Conservation (phyloP, 2,888 invertebrate species). For the Drosophila infuscata region DNA sequence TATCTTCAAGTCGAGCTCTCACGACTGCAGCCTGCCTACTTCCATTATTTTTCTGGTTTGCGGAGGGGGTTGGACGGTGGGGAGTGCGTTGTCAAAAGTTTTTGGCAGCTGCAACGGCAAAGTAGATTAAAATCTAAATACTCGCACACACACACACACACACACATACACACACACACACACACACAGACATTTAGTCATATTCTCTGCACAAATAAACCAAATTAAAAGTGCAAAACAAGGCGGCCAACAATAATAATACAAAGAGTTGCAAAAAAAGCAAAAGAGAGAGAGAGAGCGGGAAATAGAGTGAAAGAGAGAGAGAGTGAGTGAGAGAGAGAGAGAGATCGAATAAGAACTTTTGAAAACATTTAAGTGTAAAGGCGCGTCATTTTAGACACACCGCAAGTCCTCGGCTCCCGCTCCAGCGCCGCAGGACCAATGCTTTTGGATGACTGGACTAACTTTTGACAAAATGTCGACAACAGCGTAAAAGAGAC, state of each 20-base stretch:
- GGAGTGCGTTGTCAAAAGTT: constrained; percentile 69
- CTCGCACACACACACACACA: constrained; percentile 42
- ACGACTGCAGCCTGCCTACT: not conserved
- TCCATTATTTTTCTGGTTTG: not conserved
- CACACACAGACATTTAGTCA: constrained; percentile 8
- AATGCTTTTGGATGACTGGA: constrained; percentile 61
- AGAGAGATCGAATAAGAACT: constrained; percentile 19
- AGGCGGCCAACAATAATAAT: constrained; percentile 54
- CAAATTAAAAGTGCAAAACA: constrained; percentile 77
- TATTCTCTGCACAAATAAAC: constrained; percentile 72
- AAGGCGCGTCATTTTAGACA: constrained; percentile 77
- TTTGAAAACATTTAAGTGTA: constrained; percentile 72
- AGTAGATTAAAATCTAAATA: constrained; percentile 80
- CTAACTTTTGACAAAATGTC: constrained; percentile 77
- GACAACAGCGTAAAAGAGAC: constrained; percentile 35
- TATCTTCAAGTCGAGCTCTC: not conserved
- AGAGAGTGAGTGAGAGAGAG: not conserved
- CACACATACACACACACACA: constrained; percentile 16
- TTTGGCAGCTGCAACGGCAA: constrained; percentile 75
- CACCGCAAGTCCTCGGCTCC: constrained; percentile 51
- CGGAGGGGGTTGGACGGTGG: not conserved
- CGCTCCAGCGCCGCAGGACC: not conserved
- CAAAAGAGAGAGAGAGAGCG: not conserved
- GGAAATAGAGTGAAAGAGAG: not conserved
- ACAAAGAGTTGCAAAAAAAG: constrained; percentile 21